Evolutionary conservation across 2,797 vertebrate genomes (phyloP).

Genomic region (Pogoniulus pusillus): DNA sequence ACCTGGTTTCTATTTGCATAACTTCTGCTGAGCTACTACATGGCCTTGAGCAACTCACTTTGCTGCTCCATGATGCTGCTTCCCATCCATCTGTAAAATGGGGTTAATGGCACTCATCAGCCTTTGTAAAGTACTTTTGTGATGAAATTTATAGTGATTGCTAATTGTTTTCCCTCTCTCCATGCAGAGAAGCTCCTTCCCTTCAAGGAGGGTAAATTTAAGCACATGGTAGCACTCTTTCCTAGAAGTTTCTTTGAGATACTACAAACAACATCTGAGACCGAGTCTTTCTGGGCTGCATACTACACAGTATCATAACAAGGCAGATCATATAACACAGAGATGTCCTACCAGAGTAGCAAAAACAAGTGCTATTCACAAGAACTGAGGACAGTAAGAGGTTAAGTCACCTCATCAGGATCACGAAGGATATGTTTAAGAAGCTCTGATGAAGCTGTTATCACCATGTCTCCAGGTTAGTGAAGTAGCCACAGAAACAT

Average conservation of each 20-base stretch:
- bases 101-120: constrained; percentile 48
- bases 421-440: background rate
- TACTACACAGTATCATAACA: background rate
- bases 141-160: constrained; percentile 13
- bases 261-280: background rate
- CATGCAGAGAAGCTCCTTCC: background rate
- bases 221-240: background rate
- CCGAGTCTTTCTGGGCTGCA: background rate
- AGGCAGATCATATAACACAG: background rate
- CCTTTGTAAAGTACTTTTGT: constrained; percentile 12
- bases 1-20: constrained; percentile 34
- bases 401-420: background rate
- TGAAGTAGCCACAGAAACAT: background rate
- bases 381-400: background rate
- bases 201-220: background rate
- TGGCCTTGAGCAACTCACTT: constrained; percentile 37
- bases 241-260: background rate
- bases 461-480: background rate
- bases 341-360: background rate
- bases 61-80: constrained; percentile 29
- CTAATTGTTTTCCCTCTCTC: constrained; percentile 20
- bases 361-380: background rate
- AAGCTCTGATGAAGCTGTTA: background rate
- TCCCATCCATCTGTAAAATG: constrained; percentile 51
- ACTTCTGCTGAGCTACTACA: background rate